phyloP scores from a whole-genome alignment of 1,140 invertebrate genomes.

The Procambarus virginalis region DNA sequence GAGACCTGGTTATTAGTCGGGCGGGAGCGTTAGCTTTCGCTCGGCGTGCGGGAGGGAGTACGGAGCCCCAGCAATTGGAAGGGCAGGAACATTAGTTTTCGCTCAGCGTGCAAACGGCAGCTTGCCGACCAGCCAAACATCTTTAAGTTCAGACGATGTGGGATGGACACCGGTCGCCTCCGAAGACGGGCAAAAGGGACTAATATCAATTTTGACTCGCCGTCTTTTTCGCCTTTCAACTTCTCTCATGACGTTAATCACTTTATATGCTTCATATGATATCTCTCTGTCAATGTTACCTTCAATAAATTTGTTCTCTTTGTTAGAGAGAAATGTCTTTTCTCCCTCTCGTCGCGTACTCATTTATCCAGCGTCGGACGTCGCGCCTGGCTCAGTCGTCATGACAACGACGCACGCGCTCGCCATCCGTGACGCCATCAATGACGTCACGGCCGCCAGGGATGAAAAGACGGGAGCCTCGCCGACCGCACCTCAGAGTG shows the following conservation, averaged over 20 bases:
- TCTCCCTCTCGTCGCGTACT: too few relatives aligned
- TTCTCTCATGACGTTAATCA: too few relatives aligned
- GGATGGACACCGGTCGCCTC: not conserved
- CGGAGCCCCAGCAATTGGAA: too few relatives aligned
- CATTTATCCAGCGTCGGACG: not conserved
- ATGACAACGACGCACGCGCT: slow-evolving; percentile 45
- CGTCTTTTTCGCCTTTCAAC: too few relatives aligned
- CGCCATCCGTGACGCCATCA: slow-evolving; percentile 14
- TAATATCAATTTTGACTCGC: too few relatives aligned
- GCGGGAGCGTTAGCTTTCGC: too few relatives aligned
- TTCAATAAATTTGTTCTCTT: too few relatives aligned
- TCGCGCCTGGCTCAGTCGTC: slow-evolving; percentile 14
- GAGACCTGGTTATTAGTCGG: too few relatives aligned
- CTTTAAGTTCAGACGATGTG: slow-evolving; percentile 13
- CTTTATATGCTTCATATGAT: too few relatives aligned
- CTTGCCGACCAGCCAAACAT: not conserved
- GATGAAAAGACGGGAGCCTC: slow-evolving; percentile 6
- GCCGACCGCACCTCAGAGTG: slow-evolving; percentile 24
- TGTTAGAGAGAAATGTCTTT: too few relatives aligned
- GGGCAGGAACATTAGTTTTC: not conserved
- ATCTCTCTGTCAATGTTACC: too few relatives aligned
- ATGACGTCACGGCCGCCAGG: slow-evolving; percentile 26
- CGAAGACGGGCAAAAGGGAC: not conserved
- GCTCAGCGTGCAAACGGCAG: not conserved
- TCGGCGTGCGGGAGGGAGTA: too few relatives aligned